Evolutionary conservation across 2,113 vertebrate genomes (phyloP).

Genomic region (Zapornia atra): DNA sequence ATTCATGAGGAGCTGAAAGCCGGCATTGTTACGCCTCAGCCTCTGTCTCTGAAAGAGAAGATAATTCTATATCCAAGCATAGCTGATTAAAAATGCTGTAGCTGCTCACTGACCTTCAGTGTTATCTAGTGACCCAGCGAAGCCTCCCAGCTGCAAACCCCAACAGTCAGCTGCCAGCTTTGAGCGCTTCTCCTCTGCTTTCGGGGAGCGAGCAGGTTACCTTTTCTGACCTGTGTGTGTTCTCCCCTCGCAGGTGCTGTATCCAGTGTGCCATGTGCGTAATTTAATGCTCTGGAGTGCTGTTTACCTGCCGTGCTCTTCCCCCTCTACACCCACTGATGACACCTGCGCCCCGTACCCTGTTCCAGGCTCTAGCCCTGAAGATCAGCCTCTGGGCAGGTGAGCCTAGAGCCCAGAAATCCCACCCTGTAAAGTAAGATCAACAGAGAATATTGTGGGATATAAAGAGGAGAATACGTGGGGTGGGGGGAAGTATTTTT

Average conservation of each 20-base stretch:
- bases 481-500: neutral
- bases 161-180: neutral
- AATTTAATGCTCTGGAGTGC: constrained; percentile 98
- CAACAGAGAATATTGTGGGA: constrained; percentile 37
- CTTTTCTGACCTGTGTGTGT: neutral
- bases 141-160: neutral
- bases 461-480: neutral
- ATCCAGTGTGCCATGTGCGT: constrained; percentile 95
- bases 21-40: neutral
- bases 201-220: neutral
- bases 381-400: constrained; percentile 91
- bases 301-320: constrained; percentile 93
- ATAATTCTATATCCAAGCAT: neutral
- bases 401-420: constrained; percentile 78
- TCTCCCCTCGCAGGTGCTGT: constrained; percentile 84
- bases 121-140: neutral
- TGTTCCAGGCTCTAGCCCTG: constrained; percentile 84
- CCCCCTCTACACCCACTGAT: constrained; percentile 90
- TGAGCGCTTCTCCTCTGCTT: neutral
- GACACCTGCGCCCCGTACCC: constrained; percentile 94
- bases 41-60: neutral
- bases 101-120: neutral
- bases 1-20: constrained; percentile 3
- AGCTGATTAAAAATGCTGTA: neutral
- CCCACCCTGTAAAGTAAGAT: constrained; percentile 72